These are phyloP conservation scores for Cairina moschata DNA, from an alignment of 2,113 vertebrate genomes.

Conservation along the genomic window DNA sequence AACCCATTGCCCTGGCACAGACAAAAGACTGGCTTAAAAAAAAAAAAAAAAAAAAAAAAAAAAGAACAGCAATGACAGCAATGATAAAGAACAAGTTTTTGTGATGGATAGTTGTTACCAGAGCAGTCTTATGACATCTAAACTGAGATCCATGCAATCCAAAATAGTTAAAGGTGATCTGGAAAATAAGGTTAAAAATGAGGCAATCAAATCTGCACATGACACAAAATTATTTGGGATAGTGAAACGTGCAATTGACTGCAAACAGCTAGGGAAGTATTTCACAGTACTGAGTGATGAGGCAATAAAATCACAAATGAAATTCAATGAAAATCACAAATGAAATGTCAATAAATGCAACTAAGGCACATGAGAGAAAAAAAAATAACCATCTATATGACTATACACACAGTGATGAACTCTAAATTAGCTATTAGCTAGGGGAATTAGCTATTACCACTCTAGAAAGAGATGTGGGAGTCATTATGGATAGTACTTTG, in stretches of 20 bases:
- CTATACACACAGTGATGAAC: neutral
- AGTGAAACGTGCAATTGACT: neutral
- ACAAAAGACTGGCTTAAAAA: neutral
- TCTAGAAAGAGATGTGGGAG: neutral
- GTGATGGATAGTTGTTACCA: neutral
- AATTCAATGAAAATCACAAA: slow-evolving; percentile 23
- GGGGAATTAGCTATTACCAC: slow-evolving; percentile 12
- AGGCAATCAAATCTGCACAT: neutral
- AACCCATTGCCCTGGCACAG: neutral
- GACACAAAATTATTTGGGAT: neutral
- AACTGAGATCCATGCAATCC: neutral
- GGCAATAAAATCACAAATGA: slow-evolving; percentile 7
- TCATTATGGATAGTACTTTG: neutral
- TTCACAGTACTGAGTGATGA: neutral
- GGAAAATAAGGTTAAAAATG: neutral
- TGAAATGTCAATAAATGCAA: slow-evolving; percentile 34
- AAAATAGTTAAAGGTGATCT: neutral
- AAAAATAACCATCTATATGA: neutral
- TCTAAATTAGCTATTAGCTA: slow-evolving; percentile 22
- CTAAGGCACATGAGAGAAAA: neutral
- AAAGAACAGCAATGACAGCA: neutral
- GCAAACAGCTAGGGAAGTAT: neutral
- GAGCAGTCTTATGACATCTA: accelerated
- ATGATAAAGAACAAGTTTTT: neutral
- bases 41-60: too few species aligned